These are phyloP conservation scores for Diplodus puntazzo DNA, from an alignment of 2,797 vertebrate species.

Conservation along the genomic window DNA sequence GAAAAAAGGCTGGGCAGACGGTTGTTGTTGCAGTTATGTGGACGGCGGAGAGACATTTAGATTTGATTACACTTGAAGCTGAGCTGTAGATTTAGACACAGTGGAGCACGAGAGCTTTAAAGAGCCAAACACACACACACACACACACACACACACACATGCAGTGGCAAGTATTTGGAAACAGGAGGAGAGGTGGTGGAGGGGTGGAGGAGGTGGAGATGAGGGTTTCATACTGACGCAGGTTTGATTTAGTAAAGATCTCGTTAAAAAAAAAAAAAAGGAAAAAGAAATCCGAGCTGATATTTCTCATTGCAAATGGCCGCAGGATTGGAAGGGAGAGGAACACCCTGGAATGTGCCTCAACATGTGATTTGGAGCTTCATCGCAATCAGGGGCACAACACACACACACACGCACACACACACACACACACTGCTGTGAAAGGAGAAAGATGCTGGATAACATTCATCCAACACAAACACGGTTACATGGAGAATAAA, in stretches of 20 bases:
- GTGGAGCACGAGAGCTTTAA: slow-evolving; percentile 30
- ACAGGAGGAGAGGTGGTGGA: background rate
- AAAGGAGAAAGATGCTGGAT: slow-evolving; percentile 1
- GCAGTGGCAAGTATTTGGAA: slow-evolving; percentile 12
- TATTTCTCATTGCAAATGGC: slow-evolving; percentile 64
- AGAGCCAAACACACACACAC: slow-evolving; percentile 8
- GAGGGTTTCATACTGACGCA: slow-evolving; percentile 18
- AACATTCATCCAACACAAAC: background rate
- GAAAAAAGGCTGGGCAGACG: slow-evolving; percentile 22
- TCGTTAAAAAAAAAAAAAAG: slow-evolving; percentile 23
- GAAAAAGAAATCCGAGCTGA: slow-evolving; percentile 30
- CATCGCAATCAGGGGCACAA: slow-evolving; percentile 28
- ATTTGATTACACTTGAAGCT: slow-evolving; percentile 49
- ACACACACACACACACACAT: slow-evolving; percentile 8
- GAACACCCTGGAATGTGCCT: slow-evolving; percentile 76
- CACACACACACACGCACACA: slow-evolving; percentile 1
- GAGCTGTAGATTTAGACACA: slow-evolving; percentile 33
- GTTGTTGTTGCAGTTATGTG: slow-evolving; percentile 19
- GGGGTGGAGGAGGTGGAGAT: background rate
- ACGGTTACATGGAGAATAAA: background rate
- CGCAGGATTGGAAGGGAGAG: slow-evolving; percentile 63
- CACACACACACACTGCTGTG: slow-evolving; percentile 13
- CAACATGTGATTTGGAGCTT: slow-evolving; percentile 71
- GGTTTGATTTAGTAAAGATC: slow-evolving; percentile 57
- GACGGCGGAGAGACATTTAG: slow-evolving; percentile 19